Percentiles rank a stretch among this genome's conserved stretches.
These are phyloP conservation scores for Thalassarche chlororhynchos DNA, from an alignment of 2,113 vertebrate species.

Conservation along the genomic window DNA sequence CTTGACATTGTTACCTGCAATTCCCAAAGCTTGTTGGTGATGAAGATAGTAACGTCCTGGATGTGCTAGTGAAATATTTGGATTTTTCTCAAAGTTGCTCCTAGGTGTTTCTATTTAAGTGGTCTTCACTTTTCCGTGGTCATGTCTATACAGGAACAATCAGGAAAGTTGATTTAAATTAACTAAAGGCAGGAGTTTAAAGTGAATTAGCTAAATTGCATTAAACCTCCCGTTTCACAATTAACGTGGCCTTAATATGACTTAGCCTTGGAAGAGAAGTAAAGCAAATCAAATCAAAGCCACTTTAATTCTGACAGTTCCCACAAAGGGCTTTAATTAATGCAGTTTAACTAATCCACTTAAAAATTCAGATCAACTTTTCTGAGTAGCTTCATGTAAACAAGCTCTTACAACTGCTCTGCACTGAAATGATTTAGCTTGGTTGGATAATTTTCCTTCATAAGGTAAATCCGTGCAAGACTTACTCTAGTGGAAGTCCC, in stretches of 20 bases:
- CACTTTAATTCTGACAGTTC: slow-evolving; percentile 25
- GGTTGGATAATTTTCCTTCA: not conserved
- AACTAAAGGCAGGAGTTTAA: slow-evolving; percentile 46
- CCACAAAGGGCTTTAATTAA: slow-evolving; percentile 52
- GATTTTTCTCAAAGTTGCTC: not conserved
- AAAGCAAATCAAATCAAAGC: slow-evolving; percentile 58
- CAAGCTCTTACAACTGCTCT: not conserved
- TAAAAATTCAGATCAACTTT: slow-evolving; percentile 56
- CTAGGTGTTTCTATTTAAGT: not conserved
- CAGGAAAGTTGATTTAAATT: slow-evolving; percentile 38
- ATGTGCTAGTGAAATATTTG: not conserved
- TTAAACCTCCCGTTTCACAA: slow-evolving; percentile 3
- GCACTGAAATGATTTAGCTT: not conserved
- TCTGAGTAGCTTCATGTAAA: not conserved
- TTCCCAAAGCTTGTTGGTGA: not conserved
- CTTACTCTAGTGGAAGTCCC: not conserved
- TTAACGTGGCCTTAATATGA: slow-evolving; percentile 36
- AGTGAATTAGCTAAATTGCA: slow-evolving; percentile 44
- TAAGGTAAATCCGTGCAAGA: not conserved
- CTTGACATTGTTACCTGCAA: not conserved
- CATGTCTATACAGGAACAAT: not conserved
- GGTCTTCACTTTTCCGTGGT: not conserved
- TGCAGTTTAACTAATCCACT: slow-evolving; percentile 45
- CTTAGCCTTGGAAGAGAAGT: slow-evolving; percentile 47
- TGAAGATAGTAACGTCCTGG: not conserved